These are phyloP conservation scores for Macquaria ambigua DNA, from an alignment of 2,113 vertebrate genomes.

Conservation along the genomic window DNA sequence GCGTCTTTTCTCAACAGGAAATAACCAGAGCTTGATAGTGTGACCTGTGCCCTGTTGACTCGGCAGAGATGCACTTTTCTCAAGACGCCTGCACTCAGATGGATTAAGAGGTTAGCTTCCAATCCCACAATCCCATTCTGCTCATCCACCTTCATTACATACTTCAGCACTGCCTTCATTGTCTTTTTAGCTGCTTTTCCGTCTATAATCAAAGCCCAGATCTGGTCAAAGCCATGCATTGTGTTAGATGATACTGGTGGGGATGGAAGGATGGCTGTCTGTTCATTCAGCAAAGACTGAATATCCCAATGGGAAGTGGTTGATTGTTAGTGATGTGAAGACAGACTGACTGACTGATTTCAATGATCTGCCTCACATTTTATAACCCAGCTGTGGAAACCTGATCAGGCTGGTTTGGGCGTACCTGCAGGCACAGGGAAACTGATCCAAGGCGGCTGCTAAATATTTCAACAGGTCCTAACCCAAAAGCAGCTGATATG, in stretches of 20 bases:
- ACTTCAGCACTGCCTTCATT: neutral
- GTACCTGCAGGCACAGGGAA: conserved; percentile 47
- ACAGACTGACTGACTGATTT: conserved; percentile 9
- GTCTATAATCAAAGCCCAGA: neutral
- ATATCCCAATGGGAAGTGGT: neutral
- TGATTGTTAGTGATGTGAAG: neutral
- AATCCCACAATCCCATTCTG: neutral
- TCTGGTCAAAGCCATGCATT: neutral
- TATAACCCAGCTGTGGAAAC: conserved; percentile 50
- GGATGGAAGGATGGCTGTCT: conserved; percentile 5
- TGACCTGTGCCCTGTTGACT: conserved; percentile 15
- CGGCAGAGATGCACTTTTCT: conserved; percentile 44
- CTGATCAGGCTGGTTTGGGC: conserved; percentile 47
- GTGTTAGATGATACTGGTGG: neutral
- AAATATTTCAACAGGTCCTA: conserved; percentile 59
- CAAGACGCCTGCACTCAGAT: conserved; percentile 31
- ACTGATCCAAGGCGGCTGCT: conserved; percentile 39
- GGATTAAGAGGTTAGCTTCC: conserved; percentile 75
- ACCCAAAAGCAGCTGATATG: conserved; percentile 42
- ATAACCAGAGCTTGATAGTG: neutral
- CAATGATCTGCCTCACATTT: conserved; percentile 5
- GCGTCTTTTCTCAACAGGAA: conserved; percentile 35
- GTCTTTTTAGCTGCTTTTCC: neutral
- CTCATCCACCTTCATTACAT: conserved; percentile 19
- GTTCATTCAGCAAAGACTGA: conserved; percentile 14